These are phyloP conservation scores for Passer montanus DNA, from an alignment of 2,113 vertebrate genomes.

Conservation along the genomic window DNA sequence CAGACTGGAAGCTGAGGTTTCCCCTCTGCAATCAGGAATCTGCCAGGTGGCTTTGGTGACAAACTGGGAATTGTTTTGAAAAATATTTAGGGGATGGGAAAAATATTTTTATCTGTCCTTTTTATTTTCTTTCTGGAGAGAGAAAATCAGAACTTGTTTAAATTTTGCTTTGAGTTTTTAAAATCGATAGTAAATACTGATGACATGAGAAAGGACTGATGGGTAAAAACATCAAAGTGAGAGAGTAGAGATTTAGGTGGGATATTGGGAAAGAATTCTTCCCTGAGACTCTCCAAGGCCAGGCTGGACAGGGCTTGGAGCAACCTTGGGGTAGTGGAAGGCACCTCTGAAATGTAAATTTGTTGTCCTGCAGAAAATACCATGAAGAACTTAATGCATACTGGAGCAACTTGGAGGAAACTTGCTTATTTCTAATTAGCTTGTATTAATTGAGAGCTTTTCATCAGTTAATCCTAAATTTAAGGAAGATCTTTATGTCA, in stretches of 20 bases:
- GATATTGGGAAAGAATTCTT: background rate
- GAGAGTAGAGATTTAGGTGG: background rate
- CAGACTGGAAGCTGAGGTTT: background rate
- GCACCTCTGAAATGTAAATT: background rate
- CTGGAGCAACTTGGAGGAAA: background rate
- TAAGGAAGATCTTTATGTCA: background rate
- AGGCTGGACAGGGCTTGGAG: background rate
- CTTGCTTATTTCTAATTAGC: background rate
- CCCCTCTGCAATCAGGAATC: background rate
- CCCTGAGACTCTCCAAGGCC: background rate
- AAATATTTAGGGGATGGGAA: background rate
- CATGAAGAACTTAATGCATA: background rate
- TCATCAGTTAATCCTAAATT: background rate
- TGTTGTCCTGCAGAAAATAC: background rate
- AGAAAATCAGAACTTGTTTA: background rate
- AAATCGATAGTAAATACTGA: background rate
- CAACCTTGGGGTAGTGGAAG: background rate
- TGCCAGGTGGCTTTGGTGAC: background rate
- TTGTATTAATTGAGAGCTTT: background rate
- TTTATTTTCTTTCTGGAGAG: background rate
- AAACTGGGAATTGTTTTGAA: background rate
- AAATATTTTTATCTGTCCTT: background rate
- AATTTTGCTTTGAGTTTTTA: background rate
- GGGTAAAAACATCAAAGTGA: background rate
- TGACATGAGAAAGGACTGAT: background rate